Percentiles rank a stretch among this genome's conserved stretches.
These are phyloP conservation scores for Pelodiscus sinensis DNA, from an alignment of 2,113 vertebrate genomes.

Conservation along the genomic window DNA sequence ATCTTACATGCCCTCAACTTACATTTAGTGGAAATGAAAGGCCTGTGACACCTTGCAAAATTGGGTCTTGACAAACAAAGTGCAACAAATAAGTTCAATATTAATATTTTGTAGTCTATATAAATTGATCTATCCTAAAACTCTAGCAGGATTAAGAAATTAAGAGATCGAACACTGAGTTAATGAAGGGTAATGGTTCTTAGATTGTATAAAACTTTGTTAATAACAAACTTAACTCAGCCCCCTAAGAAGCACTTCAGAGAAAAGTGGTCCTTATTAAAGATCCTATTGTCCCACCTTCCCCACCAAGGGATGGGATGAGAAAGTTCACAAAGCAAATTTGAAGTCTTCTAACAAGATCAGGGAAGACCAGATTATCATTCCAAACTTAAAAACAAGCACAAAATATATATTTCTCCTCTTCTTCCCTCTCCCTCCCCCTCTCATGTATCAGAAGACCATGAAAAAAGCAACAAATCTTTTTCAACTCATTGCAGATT, in stretches of 20 bases:
- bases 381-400: not conserved
- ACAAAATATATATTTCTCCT: no score
- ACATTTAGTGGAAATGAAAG: not conserved
- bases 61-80: not conserved
- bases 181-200: not conserved
- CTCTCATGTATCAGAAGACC: not conserved
- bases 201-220: not conserved
- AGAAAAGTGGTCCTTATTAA: not conserved
- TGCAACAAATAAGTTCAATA: not conserved
- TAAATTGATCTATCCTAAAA: not conserved
- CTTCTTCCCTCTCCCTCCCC: no score
- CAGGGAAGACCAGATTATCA: not conserved
- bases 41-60: not conserved
- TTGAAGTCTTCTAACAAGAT: not conserved
- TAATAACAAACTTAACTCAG: not conserved
- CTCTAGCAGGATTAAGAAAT: not conserved
- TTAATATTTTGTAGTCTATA: not conserved
- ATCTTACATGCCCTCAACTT: not conserved
- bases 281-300: not conserved
- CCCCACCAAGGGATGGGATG: not conserved
- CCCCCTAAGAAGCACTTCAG: not conserved
- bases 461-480: not conserved
- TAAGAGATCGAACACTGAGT: not conserved
- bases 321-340: not conserved
- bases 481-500: not conserved